phyloP scores from a whole-genome alignment of 2,888 invertebrate species.

The Eucriotettix oculatus region DNA sequence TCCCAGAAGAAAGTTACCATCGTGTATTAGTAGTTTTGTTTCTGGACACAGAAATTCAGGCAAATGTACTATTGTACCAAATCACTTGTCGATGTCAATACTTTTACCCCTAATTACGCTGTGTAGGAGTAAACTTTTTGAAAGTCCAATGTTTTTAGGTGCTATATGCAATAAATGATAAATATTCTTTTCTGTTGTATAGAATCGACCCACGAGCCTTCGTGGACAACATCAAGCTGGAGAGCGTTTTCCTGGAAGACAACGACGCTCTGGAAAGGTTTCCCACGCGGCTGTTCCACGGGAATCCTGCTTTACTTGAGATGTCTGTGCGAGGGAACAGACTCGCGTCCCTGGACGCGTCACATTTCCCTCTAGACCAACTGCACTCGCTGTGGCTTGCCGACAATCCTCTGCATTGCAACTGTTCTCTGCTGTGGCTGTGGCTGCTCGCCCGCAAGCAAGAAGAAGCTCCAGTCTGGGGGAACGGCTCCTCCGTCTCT shows the following conservation, averaged over 20 bases:
- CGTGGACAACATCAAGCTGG: constrained; percentile 69
- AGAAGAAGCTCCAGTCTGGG: constrained; percentile 9
- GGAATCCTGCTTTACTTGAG: constrained; percentile 59
- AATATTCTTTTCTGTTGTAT: constrained; percentile 24
- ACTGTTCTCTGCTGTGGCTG: constrained; percentile 74
- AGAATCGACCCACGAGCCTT: constrained; percentile 63
- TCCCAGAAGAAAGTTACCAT: no score
- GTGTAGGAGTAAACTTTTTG: no score
- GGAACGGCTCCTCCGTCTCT: background rate
- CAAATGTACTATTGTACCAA: no score
- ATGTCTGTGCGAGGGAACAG: constrained; percentile 43
- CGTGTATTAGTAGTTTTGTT: no score
- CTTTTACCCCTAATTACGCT: no score
- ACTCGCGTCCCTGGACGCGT: constrained; percentile 56
- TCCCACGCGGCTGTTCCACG: constrained; percentile 69
- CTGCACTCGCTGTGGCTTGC: constrained; percentile 56
- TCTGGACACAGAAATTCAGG: no score
- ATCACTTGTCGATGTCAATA: no score
- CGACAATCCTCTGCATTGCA: constrained; percentile 71
- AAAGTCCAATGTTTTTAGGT: no score
- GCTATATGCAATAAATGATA: background rate
- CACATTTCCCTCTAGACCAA: constrained; percentile 68
- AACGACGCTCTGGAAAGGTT: constrained; percentile 56
- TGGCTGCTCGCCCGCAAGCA: constrained; percentile 41
- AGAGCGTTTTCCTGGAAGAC: constrained; percentile 59